phyloP scores from a whole-genome alignment of 2,113 vertebrate species.

The Rhadina sibilatrix region DNA sequence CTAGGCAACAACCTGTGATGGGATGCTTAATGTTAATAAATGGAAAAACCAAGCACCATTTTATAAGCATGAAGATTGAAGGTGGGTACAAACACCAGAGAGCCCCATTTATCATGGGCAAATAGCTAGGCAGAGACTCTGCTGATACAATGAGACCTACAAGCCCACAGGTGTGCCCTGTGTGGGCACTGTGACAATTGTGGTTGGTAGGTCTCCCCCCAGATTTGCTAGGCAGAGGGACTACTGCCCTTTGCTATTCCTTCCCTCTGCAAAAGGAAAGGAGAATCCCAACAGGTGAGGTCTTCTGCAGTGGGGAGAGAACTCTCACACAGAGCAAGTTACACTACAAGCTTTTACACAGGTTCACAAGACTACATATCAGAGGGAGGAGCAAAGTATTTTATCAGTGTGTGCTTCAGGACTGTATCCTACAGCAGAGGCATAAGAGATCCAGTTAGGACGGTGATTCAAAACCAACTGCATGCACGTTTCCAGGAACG shows the following conservation, averaged over 20 bases:
- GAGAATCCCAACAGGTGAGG: not conserved
- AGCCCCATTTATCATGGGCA: not conserved
- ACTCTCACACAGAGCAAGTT: not conserved
- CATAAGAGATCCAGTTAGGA: not conserved
- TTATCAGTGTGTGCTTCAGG: not conserved
- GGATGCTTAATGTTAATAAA: not conserved
- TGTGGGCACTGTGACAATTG: rapidly evolving
- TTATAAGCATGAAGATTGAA: not conserved
- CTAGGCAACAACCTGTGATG: not conserved
- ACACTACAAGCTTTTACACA: not conserved
- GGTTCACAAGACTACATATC: not conserved
- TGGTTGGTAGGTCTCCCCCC: not conserved
- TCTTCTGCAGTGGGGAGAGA: not conserved
- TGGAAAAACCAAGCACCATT: not conserved
- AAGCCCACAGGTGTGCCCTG: not conserved
- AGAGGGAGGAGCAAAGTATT: not conserved
- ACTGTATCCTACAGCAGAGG: not conserved
- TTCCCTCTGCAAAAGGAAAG: not conserved
- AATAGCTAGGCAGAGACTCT: not conserved
- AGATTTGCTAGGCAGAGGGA: not conserved
- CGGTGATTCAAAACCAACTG: not conserved
- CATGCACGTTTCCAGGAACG: rapidly evolving
- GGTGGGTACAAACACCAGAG: not conserved
- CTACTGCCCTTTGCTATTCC: not conserved
- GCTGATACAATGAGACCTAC: not conserved